Base-by-base conservation (phyloP, 1,140 invertebrate species). In the Drosophila pruinosa region DNA sequence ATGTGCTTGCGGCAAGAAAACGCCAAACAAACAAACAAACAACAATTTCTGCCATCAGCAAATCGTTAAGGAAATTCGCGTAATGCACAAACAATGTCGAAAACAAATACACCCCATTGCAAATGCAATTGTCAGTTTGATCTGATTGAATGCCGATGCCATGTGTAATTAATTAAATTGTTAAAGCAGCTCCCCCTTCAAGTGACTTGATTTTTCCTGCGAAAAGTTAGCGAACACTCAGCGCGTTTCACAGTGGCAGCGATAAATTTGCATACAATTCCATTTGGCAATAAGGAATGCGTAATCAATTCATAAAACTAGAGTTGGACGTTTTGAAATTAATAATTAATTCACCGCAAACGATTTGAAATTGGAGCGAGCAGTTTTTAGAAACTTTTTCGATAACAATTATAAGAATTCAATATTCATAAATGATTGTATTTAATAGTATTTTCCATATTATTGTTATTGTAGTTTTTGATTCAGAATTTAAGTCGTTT, bases 1-100 rank as follows among this genome's bases (percentile, higher is more conserved):
- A 64, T 75, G 67, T 72, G 41, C 24, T n/a, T 34, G 24, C 48
- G 21, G 26, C 58, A 71, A 61, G 47, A 63, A 56, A 74, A 45
- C 52, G 4, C 2, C 34, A 24, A 24, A 15, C 12, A 8, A 17
- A 26, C 28, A 15, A n/a, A 38, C 41, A 17, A 53, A 34, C 17
- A 21, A 50, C 36, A 24, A 54, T 34, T 34, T 12, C n/a, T 12
- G 31, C 28, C 28, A 34, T 8, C 7, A 8, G 2, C 0, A 68
- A 53, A 34, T 54, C 45, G 24, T 54, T 54, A 54, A 72, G 80
- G 63, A 80, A 85, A 85, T 85, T 80, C 57, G 41, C 65, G 72
- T 43, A 62, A 69, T 58, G 54, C 34, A 36, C 31, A 64, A 50
- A 53, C 48, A 76, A 67, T 57, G 41, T 12, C 31, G 36, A 38